A percentile compares a stretch with the other conserved stretches of the same genome.
Conservation (phyloP, 2,797 vertebrate genomes). For the Rousettus madagascariensis region DNA sequence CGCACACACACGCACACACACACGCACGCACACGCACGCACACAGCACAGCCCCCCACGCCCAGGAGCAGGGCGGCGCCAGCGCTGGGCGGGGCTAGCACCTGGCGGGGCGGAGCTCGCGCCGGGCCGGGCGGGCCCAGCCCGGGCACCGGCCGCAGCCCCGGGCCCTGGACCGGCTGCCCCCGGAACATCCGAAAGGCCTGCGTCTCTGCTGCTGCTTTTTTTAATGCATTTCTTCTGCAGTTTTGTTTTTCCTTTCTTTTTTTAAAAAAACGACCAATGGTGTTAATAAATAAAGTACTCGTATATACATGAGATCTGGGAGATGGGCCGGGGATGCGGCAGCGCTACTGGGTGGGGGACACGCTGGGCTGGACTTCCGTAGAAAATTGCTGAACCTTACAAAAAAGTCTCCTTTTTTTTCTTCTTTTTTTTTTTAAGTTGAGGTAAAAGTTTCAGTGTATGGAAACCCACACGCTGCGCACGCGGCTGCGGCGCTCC, state of each 20-base stretch:
- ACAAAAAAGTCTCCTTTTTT: slow-evolving; percentile 63
- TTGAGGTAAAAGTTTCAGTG: slow-evolving; percentile 84
- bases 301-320: slow-evolving; percentile 84
- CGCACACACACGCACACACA: not conserved
- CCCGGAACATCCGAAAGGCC: not conserved
- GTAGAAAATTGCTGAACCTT: slow-evolving; percentile 79
- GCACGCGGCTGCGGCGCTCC: slow-evolving; percentile 14
- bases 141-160: too few species aligned
- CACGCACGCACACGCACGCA: not conserved
- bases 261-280: slow-evolving; percentile 76
- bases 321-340: slow-evolving; percentile 59
- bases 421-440: slow-evolving; percentile 46
- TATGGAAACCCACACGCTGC: slow-evolving; percentile 64
- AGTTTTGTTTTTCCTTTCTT: slow-evolving; percentile 47
- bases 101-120: too few species aligned
- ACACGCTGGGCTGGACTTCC: slow-evolving; percentile 70
- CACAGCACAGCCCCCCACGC: not conserved
- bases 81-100: too few species aligned
- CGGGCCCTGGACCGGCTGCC: too few species aligned
- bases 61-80: not conserved
- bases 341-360: slow-evolving; percentile 1
- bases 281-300: slow-evolving; percentile 88
- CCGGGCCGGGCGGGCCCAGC: not conserved
- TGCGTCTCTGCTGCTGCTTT: slow-evolving; percentile 57
- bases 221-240: slow-evolving; percentile 66